Percentiles rank a stretch among this genome's conserved stretches.
Evolutionary conservation across 2,797 vertebrate genomes (phyloP).

Genomic region (Mionectes olivaceus): DNA sequence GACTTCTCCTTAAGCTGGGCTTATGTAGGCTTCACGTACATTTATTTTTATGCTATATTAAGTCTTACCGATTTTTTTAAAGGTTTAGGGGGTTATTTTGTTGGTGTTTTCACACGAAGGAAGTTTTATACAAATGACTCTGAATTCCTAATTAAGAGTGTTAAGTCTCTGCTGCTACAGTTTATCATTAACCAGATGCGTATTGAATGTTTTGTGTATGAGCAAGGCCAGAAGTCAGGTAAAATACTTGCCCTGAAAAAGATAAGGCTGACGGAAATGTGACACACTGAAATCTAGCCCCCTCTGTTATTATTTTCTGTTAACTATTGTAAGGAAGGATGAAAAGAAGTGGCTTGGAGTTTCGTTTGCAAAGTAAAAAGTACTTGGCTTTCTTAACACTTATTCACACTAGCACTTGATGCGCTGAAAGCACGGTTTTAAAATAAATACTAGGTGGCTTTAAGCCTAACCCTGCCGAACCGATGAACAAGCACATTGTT

Average conservation of each 20-base stretch:
- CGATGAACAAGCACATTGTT: background rate
- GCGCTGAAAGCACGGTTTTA: background rate
- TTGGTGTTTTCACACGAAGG: background rate
- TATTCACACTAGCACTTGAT: background rate
- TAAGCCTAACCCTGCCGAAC: background rate
- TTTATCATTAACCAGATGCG: background rate
- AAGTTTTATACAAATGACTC: background rate
- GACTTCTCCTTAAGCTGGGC: background rate
- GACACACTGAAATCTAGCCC: background rate
- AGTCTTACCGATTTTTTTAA: background rate
- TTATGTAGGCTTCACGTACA: rapidly evolving
- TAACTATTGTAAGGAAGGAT: background rate
- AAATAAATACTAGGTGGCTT: background rate
- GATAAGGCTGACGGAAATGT: background rate
- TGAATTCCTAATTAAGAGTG: background rate
- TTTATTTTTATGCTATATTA: background rate
- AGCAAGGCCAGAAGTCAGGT: background rate
- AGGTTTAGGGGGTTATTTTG: background rate
- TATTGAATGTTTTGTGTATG: background rate
- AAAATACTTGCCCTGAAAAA: background rate
- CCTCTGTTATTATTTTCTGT: background rate
- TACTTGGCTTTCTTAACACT: background rate
- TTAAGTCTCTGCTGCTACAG: background rate
- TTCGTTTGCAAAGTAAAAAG: background rate
- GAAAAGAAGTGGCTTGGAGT: background rate